A percentile compares a stretch with the other conserved stretches of the same genome.
Evolutionary conservation across 2,888 invertebrate species (phyloP).

Genomic region (Mesorhabditis belari): DNA sequence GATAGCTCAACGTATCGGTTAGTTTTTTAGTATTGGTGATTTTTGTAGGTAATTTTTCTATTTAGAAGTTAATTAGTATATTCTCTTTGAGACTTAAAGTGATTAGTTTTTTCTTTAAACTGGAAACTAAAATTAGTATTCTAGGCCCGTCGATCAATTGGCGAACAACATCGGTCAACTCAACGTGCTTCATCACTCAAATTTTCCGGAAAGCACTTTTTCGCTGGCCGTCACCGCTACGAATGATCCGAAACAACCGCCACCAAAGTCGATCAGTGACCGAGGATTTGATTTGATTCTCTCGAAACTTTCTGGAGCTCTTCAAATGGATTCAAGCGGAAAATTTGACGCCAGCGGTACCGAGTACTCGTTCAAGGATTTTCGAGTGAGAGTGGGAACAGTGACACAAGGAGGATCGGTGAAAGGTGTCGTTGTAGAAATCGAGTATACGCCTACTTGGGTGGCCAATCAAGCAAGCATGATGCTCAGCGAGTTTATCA

Average conservation of each 20-base stretch:
- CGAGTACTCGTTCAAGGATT: slow-evolving; percentile 37
- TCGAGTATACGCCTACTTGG: slow-evolving; percentile 33
- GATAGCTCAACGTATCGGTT: slow-evolving; percentile 3
- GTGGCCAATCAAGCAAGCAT: slow-evolving; percentile 22
- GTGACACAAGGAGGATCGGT: slow-evolving; percentile 31
- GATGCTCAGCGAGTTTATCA: slow-evolving; percentile 31
- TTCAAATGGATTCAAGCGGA: slow-evolving; percentile 15
- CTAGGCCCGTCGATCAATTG: neutral
- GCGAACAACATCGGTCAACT: neutral
- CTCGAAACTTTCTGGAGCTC: slow-evolving; percentile 31
- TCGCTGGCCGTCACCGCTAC: slow-evolving; percentile 28
- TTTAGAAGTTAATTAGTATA: no score
- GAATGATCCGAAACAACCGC: slow-evolving; percentile 18
- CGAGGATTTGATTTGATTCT: slow-evolving; percentile 42
- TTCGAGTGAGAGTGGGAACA: slow-evolving; percentile 37
- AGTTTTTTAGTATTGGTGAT: neutral
- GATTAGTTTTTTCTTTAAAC: slow-evolving; percentile 18
- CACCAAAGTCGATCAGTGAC: slow-evolving; percentile 33
- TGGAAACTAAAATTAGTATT: slow-evolving; percentile 3
- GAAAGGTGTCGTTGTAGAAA: slow-evolving; percentile 37
- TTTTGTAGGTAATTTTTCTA: neutral
- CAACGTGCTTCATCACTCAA: slow-evolving; percentile 38
- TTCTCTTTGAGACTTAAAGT: no score
- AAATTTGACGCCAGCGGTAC: slow-evolving; percentile 31
- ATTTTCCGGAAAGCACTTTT: slow-evolving; percentile 43